These are phyloP conservation scores for Philonicus albiceps DNA, from an alignment of 2,888 invertebrate genomes.

Conservation along the genomic window DNA sequence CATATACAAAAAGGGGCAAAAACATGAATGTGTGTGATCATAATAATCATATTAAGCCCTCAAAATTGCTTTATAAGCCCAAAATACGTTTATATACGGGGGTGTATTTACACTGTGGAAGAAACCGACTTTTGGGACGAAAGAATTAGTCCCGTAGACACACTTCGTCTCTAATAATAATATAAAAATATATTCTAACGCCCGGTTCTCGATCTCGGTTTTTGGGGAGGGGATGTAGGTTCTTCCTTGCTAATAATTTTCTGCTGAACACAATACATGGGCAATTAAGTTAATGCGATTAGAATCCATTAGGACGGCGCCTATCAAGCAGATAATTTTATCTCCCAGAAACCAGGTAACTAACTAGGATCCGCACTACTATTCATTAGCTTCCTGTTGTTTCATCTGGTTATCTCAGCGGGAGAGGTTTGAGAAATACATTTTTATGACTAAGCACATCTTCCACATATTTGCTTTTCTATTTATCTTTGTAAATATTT, in stretches of 20 bases:
- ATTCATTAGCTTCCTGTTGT: constrained; percentile 13
- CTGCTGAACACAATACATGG: constrained; percentile 37
- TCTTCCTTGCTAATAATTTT: constrained; percentile 24
- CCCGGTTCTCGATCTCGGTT: neutral
- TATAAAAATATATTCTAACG: neutral
- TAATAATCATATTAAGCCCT: constrained; percentile 34
- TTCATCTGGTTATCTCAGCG: neutral
- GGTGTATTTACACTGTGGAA: neutral
- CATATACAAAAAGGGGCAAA: neutral
- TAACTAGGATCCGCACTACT: neutral
- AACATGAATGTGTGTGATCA: constrained; percentile 29
- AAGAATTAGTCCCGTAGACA: constrained; percentile 13
- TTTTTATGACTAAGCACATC: neutral
- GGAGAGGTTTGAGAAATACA: neutral
- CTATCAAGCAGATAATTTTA: constrained; percentile 38
- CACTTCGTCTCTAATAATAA: neutral
- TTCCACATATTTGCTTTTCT: neutral
- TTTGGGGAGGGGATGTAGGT: neutral
- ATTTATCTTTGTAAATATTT: neutral
- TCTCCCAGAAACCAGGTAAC: constrained; percentile 24
- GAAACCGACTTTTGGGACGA: neutral
- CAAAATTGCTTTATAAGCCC: constrained; percentile 39
- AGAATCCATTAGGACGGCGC: constrained; percentile 33
- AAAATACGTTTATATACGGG: neutral
- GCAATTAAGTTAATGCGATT: constrained; percentile 37